Percentiles rank a stretch among this genome's conserved stretches.
phyloP scores from a whole-genome alignment of 2,888 invertebrate genomes.

The Campaea margaritaria region DNA sequence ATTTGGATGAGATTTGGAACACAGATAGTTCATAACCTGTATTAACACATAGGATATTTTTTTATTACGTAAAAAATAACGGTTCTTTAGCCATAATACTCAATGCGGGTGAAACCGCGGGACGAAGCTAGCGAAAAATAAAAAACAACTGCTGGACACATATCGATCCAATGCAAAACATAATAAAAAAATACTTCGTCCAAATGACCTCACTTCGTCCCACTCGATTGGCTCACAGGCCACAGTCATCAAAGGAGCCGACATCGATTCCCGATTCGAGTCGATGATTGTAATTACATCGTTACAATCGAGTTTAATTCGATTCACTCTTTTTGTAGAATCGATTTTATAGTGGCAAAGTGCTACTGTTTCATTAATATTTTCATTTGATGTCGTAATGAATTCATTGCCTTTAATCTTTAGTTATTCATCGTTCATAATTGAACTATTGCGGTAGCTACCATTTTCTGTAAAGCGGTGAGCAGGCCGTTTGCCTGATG shows the following conservation, averaged over 20 bases:
- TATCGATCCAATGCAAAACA: not conserved
- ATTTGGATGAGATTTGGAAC: too few relatives aligned
- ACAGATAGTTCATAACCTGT: too few relatives aligned
- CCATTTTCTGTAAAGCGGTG: too few relatives aligned
- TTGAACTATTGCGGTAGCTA: too few relatives aligned
- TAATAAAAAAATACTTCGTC: conserved; percentile 3
- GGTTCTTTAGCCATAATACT: too few relatives aligned
- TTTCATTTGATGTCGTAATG: conserved; percentile 15
- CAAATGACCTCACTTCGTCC: conserved; percentile 19
- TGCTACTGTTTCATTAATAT: conserved; percentile 39
- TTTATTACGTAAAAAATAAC: too few relatives aligned
- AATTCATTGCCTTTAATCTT: not conserved
- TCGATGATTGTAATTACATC: conserved; percentile 62
- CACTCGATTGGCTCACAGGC: conserved; percentile 49
- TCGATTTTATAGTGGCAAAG: conserved; percentile 39
- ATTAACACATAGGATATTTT: too few relatives aligned
- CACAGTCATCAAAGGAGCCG: conserved; percentile 65
- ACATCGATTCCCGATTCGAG: conserved; percentile 53
- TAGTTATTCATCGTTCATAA: too few relatives aligned
- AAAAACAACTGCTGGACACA: not conserved
- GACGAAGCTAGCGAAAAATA: not conserved
- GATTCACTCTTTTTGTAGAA: conserved; percentile 48
- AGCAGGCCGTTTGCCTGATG: too few relatives aligned
- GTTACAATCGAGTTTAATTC: conserved; percentile 46
- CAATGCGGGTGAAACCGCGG: too few relatives aligned